Evolutionary conservation across 2,797 vertebrate genomes (phyloP), one percentile per base, ranked within the genome.

Genomic region (Diceros bicornis): DNA sequence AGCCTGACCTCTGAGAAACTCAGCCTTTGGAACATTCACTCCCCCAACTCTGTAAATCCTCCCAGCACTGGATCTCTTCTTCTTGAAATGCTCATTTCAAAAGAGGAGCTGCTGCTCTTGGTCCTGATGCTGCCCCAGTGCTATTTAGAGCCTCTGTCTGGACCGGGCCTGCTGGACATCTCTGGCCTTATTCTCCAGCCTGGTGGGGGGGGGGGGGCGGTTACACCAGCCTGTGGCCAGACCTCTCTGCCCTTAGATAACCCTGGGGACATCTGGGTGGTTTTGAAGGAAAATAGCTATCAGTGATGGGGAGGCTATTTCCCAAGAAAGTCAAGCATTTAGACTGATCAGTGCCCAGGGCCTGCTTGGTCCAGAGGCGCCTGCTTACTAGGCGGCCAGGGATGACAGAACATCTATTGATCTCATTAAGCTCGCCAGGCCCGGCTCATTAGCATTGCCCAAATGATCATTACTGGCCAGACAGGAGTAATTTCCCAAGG

Each of bases 391-490:
- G 90, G 85, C 27, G 44, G 96, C 83, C 96, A 94, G 75, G 97
- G 97, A 98, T 98, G 97, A 98, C 97, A 96, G 96, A 97, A 97
- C 94, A 98, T 94, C 96, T 97, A 98, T 98, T 98, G 98, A 98
- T 98, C 98, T 98, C 98, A 99, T 98, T 98, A 98, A 98, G 98
- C 91, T 90, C 66, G 47, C 95, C 97, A 97, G 90, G 89, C 89
- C 78, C 95, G 96, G 86, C 97, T 98, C 97, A 98, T 98, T 98
- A 98, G 96, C 92, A 97, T 50, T 98, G 96, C 96, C 0, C 37
- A 97, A 97, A 98, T 94, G 97, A 97, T 98, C 96, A 97, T 96
- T 98, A 98, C 98, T 96, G 91, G 96, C 92, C 97, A 97, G 89
- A 97, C 64, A 96, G 74, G 78, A 98, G 96, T 98, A 97, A 98